Conservation (phyloP, 2,888 invertebrate species). For the Caenorhabditis afra region DNA sequence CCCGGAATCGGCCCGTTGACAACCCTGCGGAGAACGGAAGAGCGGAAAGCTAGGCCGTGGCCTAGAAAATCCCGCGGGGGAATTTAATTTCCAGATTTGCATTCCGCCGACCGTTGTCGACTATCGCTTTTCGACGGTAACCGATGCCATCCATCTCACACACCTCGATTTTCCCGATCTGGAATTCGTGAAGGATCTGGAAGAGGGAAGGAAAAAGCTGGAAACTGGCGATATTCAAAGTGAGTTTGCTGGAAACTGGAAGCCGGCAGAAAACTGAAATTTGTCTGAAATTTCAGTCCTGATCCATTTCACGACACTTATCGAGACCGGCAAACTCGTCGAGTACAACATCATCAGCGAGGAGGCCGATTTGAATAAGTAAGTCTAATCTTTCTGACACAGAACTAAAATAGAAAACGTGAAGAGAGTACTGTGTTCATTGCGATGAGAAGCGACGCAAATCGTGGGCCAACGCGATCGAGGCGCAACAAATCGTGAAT, state of each 20-base stretch:
- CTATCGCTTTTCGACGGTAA: slow-evolving; percentile 37
- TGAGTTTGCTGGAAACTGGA: no score
- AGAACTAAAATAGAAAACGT: background rate
- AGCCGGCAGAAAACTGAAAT: background rate
- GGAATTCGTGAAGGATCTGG: slow-evolving; percentile 13
- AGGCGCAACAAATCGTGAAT: slow-evolving; percentile 42
- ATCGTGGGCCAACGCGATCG: slow-evolving; percentile 48
- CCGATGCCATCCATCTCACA: slow-evolving; percentile 29
- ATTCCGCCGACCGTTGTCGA: slow-evolving; percentile 23
- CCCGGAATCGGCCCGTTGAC: no score
- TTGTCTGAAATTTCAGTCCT: slow-evolving; percentile 17
- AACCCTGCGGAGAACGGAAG: no score
- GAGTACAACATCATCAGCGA: slow-evolving; percentile 43
- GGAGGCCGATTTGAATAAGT: slow-evolving; percentile 35
- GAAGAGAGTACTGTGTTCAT: slow-evolving; percentile 36
- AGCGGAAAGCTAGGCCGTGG: no score
- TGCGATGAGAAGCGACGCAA: slow-evolving; percentile 29
- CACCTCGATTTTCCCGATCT: slow-evolving; percentile 36
- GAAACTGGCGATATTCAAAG: slow-evolving; percentile 22
- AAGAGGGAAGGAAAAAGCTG: slow-evolving; percentile 12
- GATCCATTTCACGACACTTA: slow-evolving; percentile 24
- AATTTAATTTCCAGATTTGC: slow-evolving; percentile 25
- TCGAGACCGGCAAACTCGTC: slow-evolving; percentile 34
- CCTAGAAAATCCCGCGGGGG: no score
- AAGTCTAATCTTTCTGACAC: background rate